These are phyloP conservation scores for Beaufortia kweichowensis DNA, from an alignment of 2,113 vertebrate genomes.

Conservation along the genomic window DNA sequence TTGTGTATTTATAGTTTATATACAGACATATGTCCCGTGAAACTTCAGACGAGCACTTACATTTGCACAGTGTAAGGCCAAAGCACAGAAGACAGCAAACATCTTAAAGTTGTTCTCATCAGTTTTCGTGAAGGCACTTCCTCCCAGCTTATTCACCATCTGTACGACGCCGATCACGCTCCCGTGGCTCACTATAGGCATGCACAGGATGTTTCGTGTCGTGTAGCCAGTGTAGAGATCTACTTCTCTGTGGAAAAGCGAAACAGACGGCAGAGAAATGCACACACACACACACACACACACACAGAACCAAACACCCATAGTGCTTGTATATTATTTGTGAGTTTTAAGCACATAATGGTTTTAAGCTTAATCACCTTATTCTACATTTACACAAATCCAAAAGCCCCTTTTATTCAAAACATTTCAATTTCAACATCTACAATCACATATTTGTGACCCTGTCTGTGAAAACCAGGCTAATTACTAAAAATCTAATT, in stretches of 20 bases:
- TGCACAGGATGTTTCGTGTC: constrained; percentile 96
- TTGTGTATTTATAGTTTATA: no score
- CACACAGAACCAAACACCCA: neutral
- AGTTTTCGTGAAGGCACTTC: constrained; percentile 99
- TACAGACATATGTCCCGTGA: no score
- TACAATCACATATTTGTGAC: no score
- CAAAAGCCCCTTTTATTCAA: neutral
- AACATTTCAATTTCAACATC: neutral
- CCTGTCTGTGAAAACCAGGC: no score
- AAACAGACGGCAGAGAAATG: neutral
- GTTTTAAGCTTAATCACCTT: neutral
- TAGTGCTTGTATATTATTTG: neutral
- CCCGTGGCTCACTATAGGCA: constrained; percentile 97
- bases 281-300: neutral
- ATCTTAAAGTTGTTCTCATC: constrained; percentile 99
- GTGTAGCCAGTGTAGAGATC: constrained; percentile 98
- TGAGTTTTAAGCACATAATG: constrained; percentile 4
- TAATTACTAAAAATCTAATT: no score
- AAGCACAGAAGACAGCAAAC: constrained; percentile 98
- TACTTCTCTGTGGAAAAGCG: constrained; percentile 82
- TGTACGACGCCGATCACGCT: constrained; percentile 97
- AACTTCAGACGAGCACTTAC: constrained; percentile 87
- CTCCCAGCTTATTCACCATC: constrained; percentile 98
- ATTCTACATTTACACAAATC: constrained; percentile 3
- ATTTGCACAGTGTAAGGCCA: constrained; percentile 99